Evolutionary conservation across 2,888 invertebrate species (phyloP), one percentile per base, ranked within the genome.

Genomic region (Machimus atricapillus): DNA sequence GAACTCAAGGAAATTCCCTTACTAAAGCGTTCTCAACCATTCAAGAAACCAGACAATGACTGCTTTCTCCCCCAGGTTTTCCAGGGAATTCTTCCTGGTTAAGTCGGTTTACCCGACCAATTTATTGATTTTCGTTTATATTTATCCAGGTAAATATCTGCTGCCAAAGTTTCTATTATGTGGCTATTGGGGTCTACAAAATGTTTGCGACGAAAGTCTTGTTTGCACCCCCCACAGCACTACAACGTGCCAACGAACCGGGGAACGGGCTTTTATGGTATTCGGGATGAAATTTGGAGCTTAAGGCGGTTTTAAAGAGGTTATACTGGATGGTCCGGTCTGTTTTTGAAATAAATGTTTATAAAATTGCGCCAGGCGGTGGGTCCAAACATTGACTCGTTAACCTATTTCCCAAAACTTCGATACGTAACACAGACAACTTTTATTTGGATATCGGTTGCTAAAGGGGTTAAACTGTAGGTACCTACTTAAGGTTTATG

Each of bases 51-150:
- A 79, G 79, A 79, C 37, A 79, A 79, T 43, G 23, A 23, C 14
- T 66, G 66, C 19, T 3, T 79, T 46, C n/a, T 16, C 46, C 43
- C 37, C 43, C 43, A n/a, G 23, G 46, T 46, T 46, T 79, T 6
- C 79, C 12, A n/a, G 27, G 31, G 31, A 56, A 52, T 81, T 27
- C 81, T 56, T 46, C 16, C 56, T 34, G 82, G 82, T 34, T 66
- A 40, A 83, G 46, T 66, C 66, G 82, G 66, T 37, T 66, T 83
- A 83, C 82, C 34, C 31, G 37, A 34, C 37, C 43, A 74, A 85
- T 85, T 46, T 85, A 85, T 85, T 74, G 85, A 85, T 85, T 85
- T 66, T 85, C 73, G 14, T 83, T 83, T 73, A 74, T 74, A 85
- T 85, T 66, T 85, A 74, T 73, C 58, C 52, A 74, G 74, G 85